Evolutionary conservation across 2,113 vertebrate species (phyloP), one percentile per base, ranked within the genome.

Genomic region (Acinonyx jubatus): DNA sequence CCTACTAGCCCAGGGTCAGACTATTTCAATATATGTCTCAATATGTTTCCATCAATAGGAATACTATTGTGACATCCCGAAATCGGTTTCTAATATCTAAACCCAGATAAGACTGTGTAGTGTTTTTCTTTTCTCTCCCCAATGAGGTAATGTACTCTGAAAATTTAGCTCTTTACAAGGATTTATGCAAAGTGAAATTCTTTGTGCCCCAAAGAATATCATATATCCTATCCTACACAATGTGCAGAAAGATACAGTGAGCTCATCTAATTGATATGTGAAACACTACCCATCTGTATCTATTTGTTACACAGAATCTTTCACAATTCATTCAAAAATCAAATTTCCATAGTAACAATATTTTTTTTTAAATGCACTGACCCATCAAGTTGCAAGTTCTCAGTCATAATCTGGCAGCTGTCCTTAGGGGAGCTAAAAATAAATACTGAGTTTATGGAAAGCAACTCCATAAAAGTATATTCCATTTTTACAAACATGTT

Each of bases 71-170:
- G 5, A 65, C 3, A 1, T 78, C 48, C 73, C 14, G n/a, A 19
- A 74, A 57, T 11, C 10, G 13, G 27, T 25, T 65, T 78, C 1
- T 12, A 18, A 12, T 5, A 29, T 33, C 25, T 25, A 38, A 33
- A 1, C 27, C 4, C 1, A n/a, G 4, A 1, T 12, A 6, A 38
- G 8, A 14, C 1, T 2, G 21, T 5, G 0, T 14, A 4, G 8
- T 1, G 4, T 83, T 38, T 33, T 33, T 4, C 16, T 25, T 89
- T 13, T 36, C 27, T 45, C 48, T 52, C 63, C n/a, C 23, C 15
- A 0, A 3, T 27, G 7, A 52, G 31, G 6, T 36, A 27, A 63
- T 5, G 14, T 2, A 25, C 61, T 21, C 63, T 57, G 90, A 38
- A 68, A 63, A 23, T 16, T 45, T 52, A 50, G 11, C 88, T 50